Evolutionary conservation across 2,113 vertebrate species (phyloP), one percentile per base, ranked within the genome.

Genomic region (Haemorhous mexicanus): DNA sequence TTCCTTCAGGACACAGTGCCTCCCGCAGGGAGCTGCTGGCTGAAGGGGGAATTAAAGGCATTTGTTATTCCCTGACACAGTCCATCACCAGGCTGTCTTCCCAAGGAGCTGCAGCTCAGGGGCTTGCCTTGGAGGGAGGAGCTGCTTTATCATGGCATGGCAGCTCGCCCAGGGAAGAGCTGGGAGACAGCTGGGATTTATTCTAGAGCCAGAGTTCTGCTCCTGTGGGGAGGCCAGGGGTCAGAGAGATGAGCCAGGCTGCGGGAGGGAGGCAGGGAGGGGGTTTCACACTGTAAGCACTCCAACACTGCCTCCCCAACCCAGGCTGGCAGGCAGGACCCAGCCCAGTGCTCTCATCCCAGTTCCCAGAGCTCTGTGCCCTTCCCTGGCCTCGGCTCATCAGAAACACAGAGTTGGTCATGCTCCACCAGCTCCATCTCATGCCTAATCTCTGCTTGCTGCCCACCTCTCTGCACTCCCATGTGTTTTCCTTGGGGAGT

Each of bases 401-500:
- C 9, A 28, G 30, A 19, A 37, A 19, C 58, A 33, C 0, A 0
- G 47, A 19, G 41, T 1, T 43, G 24, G 58, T 30, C 56, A 22
- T 44, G 39, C 49, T 76, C 9, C 2, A 24, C 35, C 84, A 72
- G 58, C 87, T 89, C 44, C 24, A 1, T 41, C 66, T 47, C 46
- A 1, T 23, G 69, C 52, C 44, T 33, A 22, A 16, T 28, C 28
- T 0, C 0, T 46, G 39, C 55, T 46, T n/a, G 41, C 41, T 50
- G 26, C 59, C 50, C 33, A 43, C 44, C 70, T 35, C 44, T 24
- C 39, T 13, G 27, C 69, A 17, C 6, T 11, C 4, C 1, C 20
- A 6, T 3, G 18, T 11, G 1, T 32, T 41, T 35, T 19, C 39
- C 33, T 8, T 3, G 46, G 41, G 39, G 21, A 66, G 8, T 16